These are phyloP conservation scores for Papilio polyxenes DNA, from an alignment of 1,140 invertebrate genomes.

Conservation along the genomic window DNA sequence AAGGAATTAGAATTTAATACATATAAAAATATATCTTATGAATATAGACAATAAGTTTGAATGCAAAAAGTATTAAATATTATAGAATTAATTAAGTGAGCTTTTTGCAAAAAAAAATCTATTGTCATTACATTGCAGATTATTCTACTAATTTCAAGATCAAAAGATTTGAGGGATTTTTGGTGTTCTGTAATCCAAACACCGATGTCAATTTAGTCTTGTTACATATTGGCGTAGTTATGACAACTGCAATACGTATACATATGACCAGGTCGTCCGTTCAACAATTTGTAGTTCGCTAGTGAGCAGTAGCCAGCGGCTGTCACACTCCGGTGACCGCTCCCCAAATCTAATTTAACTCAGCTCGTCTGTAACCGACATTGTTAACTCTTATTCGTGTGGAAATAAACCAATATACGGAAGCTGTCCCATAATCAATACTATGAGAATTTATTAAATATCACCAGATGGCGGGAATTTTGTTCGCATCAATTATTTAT, in stretches of 20 bases:
- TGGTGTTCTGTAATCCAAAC: too few species aligned
- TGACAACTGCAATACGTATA: background rate
- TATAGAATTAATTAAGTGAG: too few species aligned
- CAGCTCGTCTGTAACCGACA: slow-evolving; percentile 27
- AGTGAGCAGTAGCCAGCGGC: background rate
- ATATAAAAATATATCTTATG: too few species aligned
- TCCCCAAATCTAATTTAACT: slow-evolving; percentile 29
- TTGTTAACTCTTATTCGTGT: slow-evolving; percentile 25
- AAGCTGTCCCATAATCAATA: background rate
- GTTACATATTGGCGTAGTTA: background rate
- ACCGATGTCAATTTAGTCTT: background rate
- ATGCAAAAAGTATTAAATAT: too few species aligned
- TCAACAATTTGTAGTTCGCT: background rate
- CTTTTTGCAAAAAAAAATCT: background rate
- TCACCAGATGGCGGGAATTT: background rate
- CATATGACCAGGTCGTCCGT: background rate
- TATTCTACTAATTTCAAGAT: background rate
- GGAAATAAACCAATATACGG: slow-evolving; percentile 14
- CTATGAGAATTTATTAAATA: background rate
- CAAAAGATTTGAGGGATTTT: too few species aligned
- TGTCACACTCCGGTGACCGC: background rate
- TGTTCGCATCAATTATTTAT: background rate
- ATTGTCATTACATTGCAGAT: too few species aligned
- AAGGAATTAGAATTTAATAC: background rate
- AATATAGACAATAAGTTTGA: too few species aligned